Evolutionary conservation across 2,888 invertebrate species (phyloP).

Genomic region (Oscheius sp.): DNA sequence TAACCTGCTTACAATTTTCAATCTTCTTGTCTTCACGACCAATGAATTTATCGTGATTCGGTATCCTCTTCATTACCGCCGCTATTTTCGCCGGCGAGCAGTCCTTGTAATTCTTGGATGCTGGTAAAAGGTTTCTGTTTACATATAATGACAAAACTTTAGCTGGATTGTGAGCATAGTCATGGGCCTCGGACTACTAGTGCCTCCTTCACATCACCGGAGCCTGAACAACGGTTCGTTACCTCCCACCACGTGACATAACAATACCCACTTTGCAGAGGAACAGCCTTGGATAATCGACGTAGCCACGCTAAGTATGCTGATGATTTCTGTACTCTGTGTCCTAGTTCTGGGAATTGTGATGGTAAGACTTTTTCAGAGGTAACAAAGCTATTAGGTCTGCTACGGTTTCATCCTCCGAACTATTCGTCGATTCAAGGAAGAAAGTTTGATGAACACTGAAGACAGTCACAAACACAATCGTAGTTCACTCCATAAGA

Average conservation of each 20-base stretch:
- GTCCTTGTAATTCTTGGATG: constrained; percentile 62
- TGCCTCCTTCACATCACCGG: constrained; percentile 42
- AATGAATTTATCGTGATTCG: constrained; percentile 72
- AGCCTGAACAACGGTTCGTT: constrained; percentile 22
- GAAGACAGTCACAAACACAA: constrained; percentile 59
- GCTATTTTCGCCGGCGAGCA: constrained; percentile 68
- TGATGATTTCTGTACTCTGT: constrained; percentile 67
- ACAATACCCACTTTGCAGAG: constrained; percentile 16
- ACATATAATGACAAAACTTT: constrained; percentile 34
- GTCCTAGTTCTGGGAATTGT: constrained; percentile 69
- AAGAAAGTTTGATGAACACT: constrained; percentile 51
- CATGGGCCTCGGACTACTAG: constrained; percentile 63
- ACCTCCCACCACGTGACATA: neutral
- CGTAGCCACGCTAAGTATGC: constrained; percentile 50
- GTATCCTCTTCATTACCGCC: constrained; percentile 71
- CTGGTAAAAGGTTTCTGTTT: constrained; percentile 48
- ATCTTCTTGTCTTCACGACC: constrained; percentile 71
- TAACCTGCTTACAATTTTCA: constrained; percentile 73
- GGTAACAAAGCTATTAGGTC: constrained; percentile 44
- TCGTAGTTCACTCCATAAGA: constrained; percentile 32
- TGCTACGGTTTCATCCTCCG: constrained; percentile 70
- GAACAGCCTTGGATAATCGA: constrained; percentile 45
- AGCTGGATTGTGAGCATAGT: constrained; percentile 69
- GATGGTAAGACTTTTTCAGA: constrained; percentile 46
- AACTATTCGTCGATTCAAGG: constrained; percentile 71